Percentiles rank a stretch among this genome's conserved stretches.
Evolutionary conservation across 2,113 vertebrate species (phyloP).

Genomic region (Podocnemis expansa): DNA sequence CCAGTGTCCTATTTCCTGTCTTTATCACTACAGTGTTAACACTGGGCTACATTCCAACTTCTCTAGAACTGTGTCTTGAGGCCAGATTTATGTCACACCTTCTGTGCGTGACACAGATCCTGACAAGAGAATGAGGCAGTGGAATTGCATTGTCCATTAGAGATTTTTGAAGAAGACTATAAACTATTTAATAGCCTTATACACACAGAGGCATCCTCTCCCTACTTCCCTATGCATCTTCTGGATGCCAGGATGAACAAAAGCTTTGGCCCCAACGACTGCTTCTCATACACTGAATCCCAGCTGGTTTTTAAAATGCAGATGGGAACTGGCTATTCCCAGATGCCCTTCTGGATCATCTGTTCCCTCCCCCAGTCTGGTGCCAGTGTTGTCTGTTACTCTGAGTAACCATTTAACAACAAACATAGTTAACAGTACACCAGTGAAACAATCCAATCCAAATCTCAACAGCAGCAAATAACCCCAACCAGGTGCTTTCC

Average conservation of each 20-base stretch:
- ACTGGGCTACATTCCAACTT: background rate
- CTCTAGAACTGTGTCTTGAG: background rate
- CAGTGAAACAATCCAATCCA: background rate
- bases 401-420: background rate
- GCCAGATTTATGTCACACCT: background rate
- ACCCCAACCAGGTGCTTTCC: background rate
- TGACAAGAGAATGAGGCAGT: background rate
- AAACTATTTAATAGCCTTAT: background rate
- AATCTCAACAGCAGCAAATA: background rate
- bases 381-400: background rate
- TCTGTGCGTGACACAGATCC: background rate
- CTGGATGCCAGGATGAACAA: background rate
- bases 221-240: background rate
- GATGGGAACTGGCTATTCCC: background rate
- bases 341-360: background rate
- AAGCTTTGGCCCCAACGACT: background rate
- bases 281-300: background rate
- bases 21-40: background rate
- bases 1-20: background rate
- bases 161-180: background rate
- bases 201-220: background rate
- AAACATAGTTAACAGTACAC: background rate
- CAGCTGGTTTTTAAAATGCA: background rate
- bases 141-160: background rate
- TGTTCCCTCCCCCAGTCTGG: background rate